phyloP scores from a whole-genome alignment of 2,797 vertebrate species.

The Parotocinclus haroldoi region DNA sequence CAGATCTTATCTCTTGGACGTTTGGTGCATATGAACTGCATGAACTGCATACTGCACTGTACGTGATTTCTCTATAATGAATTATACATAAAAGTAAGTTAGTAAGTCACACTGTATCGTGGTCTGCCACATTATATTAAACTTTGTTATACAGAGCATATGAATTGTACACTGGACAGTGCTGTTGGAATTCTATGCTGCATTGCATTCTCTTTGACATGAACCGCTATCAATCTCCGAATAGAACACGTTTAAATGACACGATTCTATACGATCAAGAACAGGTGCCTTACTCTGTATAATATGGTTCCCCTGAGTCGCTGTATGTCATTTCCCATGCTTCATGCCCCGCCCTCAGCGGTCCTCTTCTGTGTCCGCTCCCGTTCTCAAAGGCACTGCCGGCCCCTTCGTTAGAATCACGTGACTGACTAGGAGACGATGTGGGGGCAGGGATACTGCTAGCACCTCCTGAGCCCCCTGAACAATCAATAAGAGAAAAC shows the following conservation, averaged over 20 bases:
- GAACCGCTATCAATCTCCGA: no score
- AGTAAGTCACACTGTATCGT: not conserved
- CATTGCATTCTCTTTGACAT: no score
- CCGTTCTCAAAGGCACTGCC: conserved; percentile 58
- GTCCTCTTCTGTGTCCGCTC: conserved; percentile 28
- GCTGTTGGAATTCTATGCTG: no score
- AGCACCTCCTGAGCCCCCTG: conserved; percentile 59
- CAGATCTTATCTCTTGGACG: not conserved
- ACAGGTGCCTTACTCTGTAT: conserved; percentile 64
- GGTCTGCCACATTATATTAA: not conserved
- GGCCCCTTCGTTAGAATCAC: conserved; percentile 59
- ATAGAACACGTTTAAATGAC: no score
- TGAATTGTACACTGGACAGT: no score
- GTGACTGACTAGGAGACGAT: conserved; percentile 68
- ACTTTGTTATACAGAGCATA: no score
- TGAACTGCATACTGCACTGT: no score
- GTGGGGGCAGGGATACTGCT: conserved; percentile 58
- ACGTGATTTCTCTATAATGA: no score
- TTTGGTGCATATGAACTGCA: no score
- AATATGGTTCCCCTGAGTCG: conserved; percentile 70
- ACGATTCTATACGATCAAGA: not conserved
- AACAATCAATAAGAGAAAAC: conserved; percentile 15
- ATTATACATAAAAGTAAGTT: not conserved
- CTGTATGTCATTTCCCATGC: conserved; percentile 74
- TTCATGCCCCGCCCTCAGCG: conserved; percentile 46